A percentile compares a stretch with the other conserved stretches of the same genome.
Evolutionary conservation across 2,888 invertebrate species (phyloP).

Genomic region (Hemicrepidius hirtus): DNA sequence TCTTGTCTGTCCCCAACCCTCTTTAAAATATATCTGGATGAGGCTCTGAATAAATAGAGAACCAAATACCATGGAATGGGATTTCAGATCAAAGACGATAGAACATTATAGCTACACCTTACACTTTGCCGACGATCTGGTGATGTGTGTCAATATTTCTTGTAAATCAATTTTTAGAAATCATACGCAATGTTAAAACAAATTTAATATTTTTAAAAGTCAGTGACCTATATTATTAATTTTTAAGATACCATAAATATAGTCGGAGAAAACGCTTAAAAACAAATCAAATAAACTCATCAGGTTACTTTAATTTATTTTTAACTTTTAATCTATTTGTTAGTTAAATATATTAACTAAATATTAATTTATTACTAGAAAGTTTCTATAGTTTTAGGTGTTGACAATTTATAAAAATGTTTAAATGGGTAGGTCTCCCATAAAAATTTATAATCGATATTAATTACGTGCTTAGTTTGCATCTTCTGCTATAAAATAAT

Average conservation of each 20-base stretch:
- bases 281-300: neutral
- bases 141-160: too few species aligned
- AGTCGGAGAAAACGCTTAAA: neutral
- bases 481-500: constrained; percentile 41
- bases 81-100: too few species aligned
- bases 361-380: constrained; percentile 37
- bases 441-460: constrained; percentile 41
- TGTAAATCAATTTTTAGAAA: too few species aligned
- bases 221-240: neutral
- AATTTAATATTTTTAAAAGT: too few species aligned
- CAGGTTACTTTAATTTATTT: constrained; percentile 11
- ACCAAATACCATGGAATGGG: too few species aligned
- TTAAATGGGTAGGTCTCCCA: constrained; percentile 27
- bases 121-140: too few species aligned
- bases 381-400: constrained; percentile 37
- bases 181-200: too few species aligned
- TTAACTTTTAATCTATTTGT: constrained; percentile 10
- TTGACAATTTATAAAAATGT: constrained; percentile 37
- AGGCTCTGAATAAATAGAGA: too few species aligned
- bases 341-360: neutral
- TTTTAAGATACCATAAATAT: neutral
- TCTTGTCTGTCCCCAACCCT: too few species aligned
- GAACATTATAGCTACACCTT: too few species aligned
- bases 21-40: too few species aligned
- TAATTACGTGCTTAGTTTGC: constrained; percentile 42